These are phyloP conservation scores for Zaprionus camerounensis DNA, from an alignment of 1,140 invertebrate species.

Conservation along the genomic window DNA sequence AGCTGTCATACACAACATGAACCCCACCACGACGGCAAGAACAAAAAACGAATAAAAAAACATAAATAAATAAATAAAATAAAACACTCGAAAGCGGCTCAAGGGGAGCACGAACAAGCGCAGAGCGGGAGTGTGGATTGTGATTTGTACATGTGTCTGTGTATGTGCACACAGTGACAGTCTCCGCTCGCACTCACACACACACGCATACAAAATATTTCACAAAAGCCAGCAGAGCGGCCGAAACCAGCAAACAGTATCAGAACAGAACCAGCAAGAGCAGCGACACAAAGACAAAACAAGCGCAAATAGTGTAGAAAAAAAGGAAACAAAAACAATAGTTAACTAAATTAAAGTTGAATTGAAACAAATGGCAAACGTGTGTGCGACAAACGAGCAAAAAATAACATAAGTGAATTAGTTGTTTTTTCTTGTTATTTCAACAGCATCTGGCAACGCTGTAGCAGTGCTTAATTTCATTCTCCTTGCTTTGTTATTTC, in stretches of 20 bases:
- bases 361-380: conserved; percentile 3
- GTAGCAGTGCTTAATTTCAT: conserved; percentile 4
- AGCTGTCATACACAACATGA: not conserved
- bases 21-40: conserved; percentile 21
- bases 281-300: conserved; percentile 27
- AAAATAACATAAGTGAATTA: conserved; percentile 2
- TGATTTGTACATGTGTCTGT: conserved; percentile 15
- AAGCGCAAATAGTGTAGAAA: conserved; percentile 20
- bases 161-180: not conserved
- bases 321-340: conserved; percentile 7
- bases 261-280: conserved; percentile 44
- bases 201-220: conserved; percentile 23
- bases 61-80: conserved; percentile 54
- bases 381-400: not conserved
- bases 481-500: conserved; percentile 11
- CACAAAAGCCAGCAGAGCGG: conserved; percentile 42
- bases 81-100: conserved; percentile 31
- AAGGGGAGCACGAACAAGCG: conserved; percentile 20
- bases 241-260: conserved; percentile 43
- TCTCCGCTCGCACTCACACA: not conserved
- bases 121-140: conserved; percentile 35
- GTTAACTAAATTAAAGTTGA: conserved; percentile 4
- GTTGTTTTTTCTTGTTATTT: not conserved
- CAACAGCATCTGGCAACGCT: conserved; percentile 1
- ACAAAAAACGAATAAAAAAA: conserved; percentile 14